Evolutionary conservation across 64 coral and sea anemone species (phyloP), one percentile per base, ranked within the genome.

Genomic region (Montipora foliosa): DNA sequence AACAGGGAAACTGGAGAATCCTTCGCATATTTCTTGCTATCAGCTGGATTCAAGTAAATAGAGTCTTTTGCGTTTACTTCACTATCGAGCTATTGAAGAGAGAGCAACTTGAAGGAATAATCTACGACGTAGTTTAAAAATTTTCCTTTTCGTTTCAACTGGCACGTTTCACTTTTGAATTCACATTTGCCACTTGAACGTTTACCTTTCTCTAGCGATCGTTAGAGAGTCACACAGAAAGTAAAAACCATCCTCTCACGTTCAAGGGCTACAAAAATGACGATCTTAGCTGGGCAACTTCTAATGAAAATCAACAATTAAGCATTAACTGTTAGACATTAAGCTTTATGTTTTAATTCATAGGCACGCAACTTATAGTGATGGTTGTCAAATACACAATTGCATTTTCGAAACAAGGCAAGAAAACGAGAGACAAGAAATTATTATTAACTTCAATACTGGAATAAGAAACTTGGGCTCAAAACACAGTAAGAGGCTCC

Each of bases 291-390:
- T 7, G 66, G 71, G 46, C 20, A 71, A 47, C n/a, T 11, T 14
- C 71, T 47, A 86, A 72, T 72, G 66, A 72, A 85, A 85, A 86
- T 71, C 47, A 86, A 86, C 82, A 70, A 71, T 86, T 71, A 86
- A 45, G 62, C 70, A 69, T 86, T 86, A 68, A 86, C 68, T 71
- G 68, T 6, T 9, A 20, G 17, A 9, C 68, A 51, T 71, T 8
- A 11, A 57, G 53, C 37, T 57, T 57, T 17, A 86, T 1, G 11
- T 86, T 86, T 85, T 48, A 50, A 15, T 47, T 8, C 44, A 70
- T 49, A 71, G 11, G 53, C 62, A 86, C 46, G 82, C 82, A 71
- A 49, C 45, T 37, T 11, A 86, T 72, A 71, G 50, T 71, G 46
- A 50, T 50, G 71, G 47, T 46, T 11, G 47, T 5, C 67, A 72